Evolutionary conservation across 2,888 invertebrate genomes (phyloP).

Genomic region (Pandemis corylana): DNA sequence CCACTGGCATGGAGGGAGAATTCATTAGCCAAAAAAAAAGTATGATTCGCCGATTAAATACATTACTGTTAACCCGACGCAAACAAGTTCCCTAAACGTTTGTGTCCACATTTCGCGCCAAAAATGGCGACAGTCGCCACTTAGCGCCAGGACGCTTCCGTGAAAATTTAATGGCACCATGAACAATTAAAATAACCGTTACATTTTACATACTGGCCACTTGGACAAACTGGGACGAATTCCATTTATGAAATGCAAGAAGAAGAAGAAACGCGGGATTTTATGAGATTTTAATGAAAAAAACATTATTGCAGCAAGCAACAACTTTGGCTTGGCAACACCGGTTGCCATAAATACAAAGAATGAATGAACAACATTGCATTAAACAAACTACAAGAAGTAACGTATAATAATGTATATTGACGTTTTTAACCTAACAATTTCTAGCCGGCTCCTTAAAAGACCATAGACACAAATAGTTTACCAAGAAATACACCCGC

Average conservation of each 20-base stretch:
- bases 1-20: too few species aligned
- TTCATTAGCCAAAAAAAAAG: not conserved
- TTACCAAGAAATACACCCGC: conserved; percentile 45
- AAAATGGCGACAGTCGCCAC: conserved; percentile 13
- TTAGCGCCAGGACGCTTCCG: conserved; percentile 5
- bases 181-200: conserved; percentile 22
- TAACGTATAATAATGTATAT: not conserved
- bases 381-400: not conserved
- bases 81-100: conserved; percentile 26
- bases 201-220: conserved; percentile 12
- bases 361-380: too few species aligned
- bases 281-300: not conserved
- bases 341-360: too few species aligned
- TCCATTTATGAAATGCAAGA: not conserved
- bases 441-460: conserved; percentile 19
- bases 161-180: conserved; percentile 21
- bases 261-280: not conserved
- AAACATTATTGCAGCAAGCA: too few species aligned
- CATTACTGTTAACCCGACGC: not conserved
- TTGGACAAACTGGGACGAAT: not conserved
- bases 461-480: conserved; percentile 33
- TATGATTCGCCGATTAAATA: not conserved
- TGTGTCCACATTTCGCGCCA: conserved; percentile 32
- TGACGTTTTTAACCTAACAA: not conserved
- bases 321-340: too few species aligned